Evolutionary conservation across 2,797 vertebrate species (phyloP).

Genomic region (Macrochelys suwanniensis): DNA sequence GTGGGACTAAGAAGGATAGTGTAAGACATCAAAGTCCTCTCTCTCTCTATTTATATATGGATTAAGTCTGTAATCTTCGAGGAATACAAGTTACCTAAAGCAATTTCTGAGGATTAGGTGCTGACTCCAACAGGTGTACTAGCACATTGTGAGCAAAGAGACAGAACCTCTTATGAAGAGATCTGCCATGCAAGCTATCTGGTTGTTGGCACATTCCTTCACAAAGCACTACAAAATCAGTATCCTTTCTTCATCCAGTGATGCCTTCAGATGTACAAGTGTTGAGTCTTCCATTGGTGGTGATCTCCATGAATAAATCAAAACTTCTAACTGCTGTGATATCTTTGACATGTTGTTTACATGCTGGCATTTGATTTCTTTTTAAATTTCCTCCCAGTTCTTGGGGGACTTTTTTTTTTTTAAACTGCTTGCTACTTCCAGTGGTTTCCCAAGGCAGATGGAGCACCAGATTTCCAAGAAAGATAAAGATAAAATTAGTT

Average conservation of each 20-base stretch:
- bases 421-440: conserved; percentile 27
- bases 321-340: not conserved
- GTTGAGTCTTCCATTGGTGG: not conserved
- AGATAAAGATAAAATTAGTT: conserved; percentile 71
- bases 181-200: conserved; percentile 18
- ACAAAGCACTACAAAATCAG: not conserved
- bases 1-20: not conserved
- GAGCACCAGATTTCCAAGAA: conserved; percentile 80
- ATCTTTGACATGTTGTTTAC: not conserved
- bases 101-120: conserved; percentile 13
- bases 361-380: not conserved
- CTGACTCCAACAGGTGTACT: not conserved
- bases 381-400: not conserved
- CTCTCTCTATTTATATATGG: not conserved
- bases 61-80: conserved; percentile 25
- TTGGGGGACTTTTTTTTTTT: conserved; percentile 13
- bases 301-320: conserved; percentile 31
- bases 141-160: not conserved
- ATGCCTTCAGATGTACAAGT: conserved; percentile 22
- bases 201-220: not conserved
- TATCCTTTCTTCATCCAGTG: conserved; percentile 17
- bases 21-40: not conserved
- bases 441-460: conserved; percentile 69
- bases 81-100: conserved; percentile 15
- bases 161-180: not conserved